Evolutionary conservation across 2,888 invertebrate species (phyloP).

Genomic region (Omphaloscelis lunosa): DNA sequence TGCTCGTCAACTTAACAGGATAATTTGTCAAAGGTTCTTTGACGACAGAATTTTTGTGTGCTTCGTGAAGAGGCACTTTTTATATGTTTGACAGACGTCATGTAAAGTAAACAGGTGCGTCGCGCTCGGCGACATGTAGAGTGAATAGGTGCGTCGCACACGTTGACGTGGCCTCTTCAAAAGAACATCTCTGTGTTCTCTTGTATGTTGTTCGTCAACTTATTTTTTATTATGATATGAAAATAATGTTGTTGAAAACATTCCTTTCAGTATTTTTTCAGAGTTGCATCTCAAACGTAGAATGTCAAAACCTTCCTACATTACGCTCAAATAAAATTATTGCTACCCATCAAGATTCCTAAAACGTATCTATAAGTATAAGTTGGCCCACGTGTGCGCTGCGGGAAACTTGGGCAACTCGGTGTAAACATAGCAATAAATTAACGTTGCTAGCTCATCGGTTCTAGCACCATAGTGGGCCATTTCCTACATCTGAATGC

Average conservation of each 20-base stretch:
- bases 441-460: slow-evolving; percentile 51
- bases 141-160: slow-evolving; percentile 79
- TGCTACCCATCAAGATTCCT: slow-evolving; percentile 10
- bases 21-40: slow-evolving; percentile 88
- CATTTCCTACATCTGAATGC: slow-evolving; percentile 58
- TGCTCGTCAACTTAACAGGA: slow-evolving; percentile 81
- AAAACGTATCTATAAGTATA: slow-evolving; percentile 43
- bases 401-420: slow-evolving; percentile 38
- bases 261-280: background rate
- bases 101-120: slow-evolving; percentile 81
- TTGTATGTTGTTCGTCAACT: slow-evolving; percentile 60
- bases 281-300: slow-evolving; percentile 10
- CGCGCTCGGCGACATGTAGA: slow-evolving; percentile 78
- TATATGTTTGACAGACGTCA: slow-evolving; percentile 84
- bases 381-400: slow-evolving; percentile 36
- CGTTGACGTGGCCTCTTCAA: slow-evolving; percentile 73
- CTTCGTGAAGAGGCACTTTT: slow-evolving; percentile 74
- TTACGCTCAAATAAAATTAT: slow-evolving; percentile 14
- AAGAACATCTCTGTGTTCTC: slow-evolving; percentile 62
- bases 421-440: slow-evolving; percentile 66
- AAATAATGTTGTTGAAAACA: slow-evolving; percentile 32
- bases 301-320: background rate
- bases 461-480: slow-evolving; percentile 42
- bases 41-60: slow-evolving; percentile 79
- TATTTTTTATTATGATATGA: slow-evolving; percentile 53